Evolutionary conservation across 1,140 invertebrate genomes (phyloP).

Genomic region (Danaus melanippus): DNA sequence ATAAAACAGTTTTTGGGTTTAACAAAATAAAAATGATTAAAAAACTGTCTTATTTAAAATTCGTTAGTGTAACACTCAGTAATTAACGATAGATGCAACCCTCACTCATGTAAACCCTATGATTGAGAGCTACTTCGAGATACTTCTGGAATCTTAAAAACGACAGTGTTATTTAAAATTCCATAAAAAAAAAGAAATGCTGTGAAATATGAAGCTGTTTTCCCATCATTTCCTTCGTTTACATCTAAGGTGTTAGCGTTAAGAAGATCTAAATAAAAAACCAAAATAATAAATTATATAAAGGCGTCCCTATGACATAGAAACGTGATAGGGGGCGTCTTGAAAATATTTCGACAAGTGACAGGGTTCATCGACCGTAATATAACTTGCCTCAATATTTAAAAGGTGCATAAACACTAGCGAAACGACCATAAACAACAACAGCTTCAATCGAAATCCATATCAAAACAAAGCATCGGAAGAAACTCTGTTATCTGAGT

Average conservation of each 20-base stretch:
- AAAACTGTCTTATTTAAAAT: slow-evolving; percentile 12
- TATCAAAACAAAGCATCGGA: not conserved
- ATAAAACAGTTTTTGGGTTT: slow-evolving; percentile 17
- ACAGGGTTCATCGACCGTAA: slow-evolving; percentile 15
- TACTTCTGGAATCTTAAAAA: slow-evolving; percentile 20
- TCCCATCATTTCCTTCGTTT: slow-evolving; percentile 12
- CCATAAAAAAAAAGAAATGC: slow-evolving; percentile 13
- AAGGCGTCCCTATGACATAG: slow-evolving; percentile 24
- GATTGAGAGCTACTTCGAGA: not conserved
- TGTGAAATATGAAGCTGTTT: slow-evolving; percentile 7
- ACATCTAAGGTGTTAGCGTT: slow-evolving; percentile 32
- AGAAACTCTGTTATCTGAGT: slow-evolving; percentile 30
- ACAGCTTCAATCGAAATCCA: slow-evolving; percentile 3
- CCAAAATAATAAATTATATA: slow-evolving; percentile 16
- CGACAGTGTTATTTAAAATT: slow-evolving; percentile 16
- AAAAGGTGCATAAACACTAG: slow-evolving; percentile 31
- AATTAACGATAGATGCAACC: slow-evolving; percentile 30
- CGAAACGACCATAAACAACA: slow-evolving; percentile 25
- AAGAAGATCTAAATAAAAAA: slow-evolving; percentile 29
- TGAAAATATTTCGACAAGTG: slow-evolving; percentile 18
- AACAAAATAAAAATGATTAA: not conserved
- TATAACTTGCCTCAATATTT: slow-evolving; percentile 24
- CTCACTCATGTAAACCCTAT: slow-evolving; percentile 15
- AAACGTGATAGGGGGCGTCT: slow-evolving; percentile 19
- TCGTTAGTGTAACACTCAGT: slow-evolving; percentile 39